Conservation (phyloP, 2,113 vertebrate genomes). For the Baryphthengus martii region DNA sequence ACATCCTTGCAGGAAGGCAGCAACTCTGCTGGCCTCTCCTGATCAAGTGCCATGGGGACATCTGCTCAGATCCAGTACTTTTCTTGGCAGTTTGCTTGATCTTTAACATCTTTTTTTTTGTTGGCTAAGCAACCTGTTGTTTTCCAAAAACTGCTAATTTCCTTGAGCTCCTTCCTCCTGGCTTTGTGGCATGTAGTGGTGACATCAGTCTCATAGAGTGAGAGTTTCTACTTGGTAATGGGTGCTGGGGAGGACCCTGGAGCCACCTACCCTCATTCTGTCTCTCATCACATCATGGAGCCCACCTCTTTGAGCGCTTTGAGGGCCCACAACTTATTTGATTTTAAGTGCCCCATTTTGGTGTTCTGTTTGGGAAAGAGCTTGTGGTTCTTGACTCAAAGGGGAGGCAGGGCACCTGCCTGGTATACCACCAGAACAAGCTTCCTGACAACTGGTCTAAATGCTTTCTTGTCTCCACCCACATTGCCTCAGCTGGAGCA, state of each 20-base stretch:
- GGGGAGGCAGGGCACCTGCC: neutral
- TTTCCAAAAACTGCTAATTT: neutral
- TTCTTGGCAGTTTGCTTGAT: neutral
- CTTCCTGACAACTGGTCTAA: neutral
- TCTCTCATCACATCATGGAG: neutral
- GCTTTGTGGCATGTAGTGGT: neutral
- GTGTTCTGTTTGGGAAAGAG: neutral
- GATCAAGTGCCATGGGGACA: accelerated
- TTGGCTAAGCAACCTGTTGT: neutral
- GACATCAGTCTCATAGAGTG: neutral
- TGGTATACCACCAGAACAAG: neutral
- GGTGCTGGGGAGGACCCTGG: neutral
- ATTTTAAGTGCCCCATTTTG: neutral
- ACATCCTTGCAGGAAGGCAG: neutral
- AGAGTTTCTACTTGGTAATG: neutral
- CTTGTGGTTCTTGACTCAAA: accelerated
- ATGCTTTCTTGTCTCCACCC: neutral
- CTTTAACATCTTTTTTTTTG: neutral
- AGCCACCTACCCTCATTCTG: neutral
- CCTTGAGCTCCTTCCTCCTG: neutral
- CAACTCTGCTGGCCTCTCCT: neutral
- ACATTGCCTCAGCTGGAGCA: neutral
- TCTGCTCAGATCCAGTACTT: neutral
- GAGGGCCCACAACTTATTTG: neutral
- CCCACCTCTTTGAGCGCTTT: too few species aligned